Percentiles rank a stretch among this genome's conserved stretches.
These are phyloP conservation scores for Sebastes flavidus DNA, from an alignment of 2,797 vertebrate species.

Conservation along the genomic window DNA sequence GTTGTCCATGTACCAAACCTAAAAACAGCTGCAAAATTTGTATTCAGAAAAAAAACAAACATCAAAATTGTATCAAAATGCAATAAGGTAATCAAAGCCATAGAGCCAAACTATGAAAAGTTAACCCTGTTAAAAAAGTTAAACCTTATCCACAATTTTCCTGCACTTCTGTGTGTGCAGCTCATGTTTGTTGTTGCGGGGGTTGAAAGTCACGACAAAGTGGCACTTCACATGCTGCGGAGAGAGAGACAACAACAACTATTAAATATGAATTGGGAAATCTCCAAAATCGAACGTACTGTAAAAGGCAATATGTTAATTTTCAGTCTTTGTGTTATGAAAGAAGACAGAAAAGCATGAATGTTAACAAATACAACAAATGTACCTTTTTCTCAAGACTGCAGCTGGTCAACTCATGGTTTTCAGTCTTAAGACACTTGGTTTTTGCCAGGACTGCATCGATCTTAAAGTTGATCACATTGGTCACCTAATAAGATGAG, in stretches of 20 bases:
- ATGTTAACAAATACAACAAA: not conserved
- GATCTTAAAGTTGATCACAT: constrained; percentile 58
- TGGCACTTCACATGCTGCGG: constrained; percentile 67
- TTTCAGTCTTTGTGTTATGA: not conserved
- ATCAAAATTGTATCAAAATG: constrained; percentile 7
- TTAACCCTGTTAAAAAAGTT: not conserved
- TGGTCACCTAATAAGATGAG: constrained; percentile 58
- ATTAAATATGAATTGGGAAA: not conserved
- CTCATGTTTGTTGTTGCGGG: constrained; percentile 19
- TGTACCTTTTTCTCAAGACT: constrained; percentile 57
- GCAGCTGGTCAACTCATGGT: constrained; percentile 54
- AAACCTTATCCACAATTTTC: not conserved
- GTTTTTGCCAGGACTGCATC: constrained; percentile 63
- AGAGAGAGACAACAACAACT: not conserved
- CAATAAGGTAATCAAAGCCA: not conserved
- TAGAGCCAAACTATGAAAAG: not conserved
- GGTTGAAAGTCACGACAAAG: constrained; percentile 60
- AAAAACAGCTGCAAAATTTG: not conserved
- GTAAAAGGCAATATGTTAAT: not conserved
- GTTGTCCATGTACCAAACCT: not conserved
- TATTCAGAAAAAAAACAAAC: not conserved
- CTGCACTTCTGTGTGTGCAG: constrained; percentile 44
- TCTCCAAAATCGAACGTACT: not conserved
- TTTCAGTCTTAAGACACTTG: constrained; percentile 63
- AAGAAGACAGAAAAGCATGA: not conserved